Conservation (phyloP, 2,797 vertebrate genomes). For the Sebastes kiyomatsui region DNA sequence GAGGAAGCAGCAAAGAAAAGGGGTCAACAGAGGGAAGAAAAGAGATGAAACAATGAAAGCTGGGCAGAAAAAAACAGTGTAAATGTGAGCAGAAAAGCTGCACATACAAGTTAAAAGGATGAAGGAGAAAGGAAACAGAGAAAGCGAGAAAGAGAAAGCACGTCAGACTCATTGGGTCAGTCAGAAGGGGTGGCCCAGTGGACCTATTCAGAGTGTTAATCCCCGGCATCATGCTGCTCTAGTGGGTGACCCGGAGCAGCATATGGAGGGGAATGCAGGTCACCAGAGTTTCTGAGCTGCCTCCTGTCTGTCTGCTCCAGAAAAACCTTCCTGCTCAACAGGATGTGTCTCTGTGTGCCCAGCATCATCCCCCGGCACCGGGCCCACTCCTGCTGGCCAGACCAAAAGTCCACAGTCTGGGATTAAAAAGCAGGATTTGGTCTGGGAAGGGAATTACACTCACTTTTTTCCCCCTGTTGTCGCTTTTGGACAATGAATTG, state of each 20-base stretch:
- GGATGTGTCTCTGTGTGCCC: slow-evolving; percentile 36
- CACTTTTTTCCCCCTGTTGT: not conserved
- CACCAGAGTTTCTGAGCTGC: slow-evolving; percentile 68
- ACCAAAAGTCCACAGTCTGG: slow-evolving; percentile 67
- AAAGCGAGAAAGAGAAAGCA: slow-evolving; percentile 12
- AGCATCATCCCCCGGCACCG: slow-evolving; percentile 53
- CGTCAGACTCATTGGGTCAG: slow-evolving; percentile 40
- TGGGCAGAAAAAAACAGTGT: not conserved
- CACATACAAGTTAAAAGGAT: not conserved
- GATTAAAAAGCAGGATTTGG: slow-evolving; percentile 76
- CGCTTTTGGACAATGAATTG: not conserved
- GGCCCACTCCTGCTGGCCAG: slow-evolving; percentile 70
- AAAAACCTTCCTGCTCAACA: slow-evolving; percentile 59
- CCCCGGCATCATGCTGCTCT: slow-evolving; percentile 52
- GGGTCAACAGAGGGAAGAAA: not conserved
- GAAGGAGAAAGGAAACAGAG: not conserved
- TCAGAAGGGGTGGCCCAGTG: slow-evolving; percentile 26
- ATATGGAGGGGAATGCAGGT: slow-evolving; percentile 80
- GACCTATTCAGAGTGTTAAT: slow-evolving; percentile 69
- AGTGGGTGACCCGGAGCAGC: slow-evolving; percentile 60
- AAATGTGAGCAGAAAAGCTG: not conserved
- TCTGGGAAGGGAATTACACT: slow-evolving; percentile 67
- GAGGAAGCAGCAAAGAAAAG: not conserved
- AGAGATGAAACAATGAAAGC: not conserved
- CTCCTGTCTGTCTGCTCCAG: slow-evolving; percentile 71